Base-by-base conservation (phyloP, 2,888 invertebrate species). In the Lottia scabra region DNA sequence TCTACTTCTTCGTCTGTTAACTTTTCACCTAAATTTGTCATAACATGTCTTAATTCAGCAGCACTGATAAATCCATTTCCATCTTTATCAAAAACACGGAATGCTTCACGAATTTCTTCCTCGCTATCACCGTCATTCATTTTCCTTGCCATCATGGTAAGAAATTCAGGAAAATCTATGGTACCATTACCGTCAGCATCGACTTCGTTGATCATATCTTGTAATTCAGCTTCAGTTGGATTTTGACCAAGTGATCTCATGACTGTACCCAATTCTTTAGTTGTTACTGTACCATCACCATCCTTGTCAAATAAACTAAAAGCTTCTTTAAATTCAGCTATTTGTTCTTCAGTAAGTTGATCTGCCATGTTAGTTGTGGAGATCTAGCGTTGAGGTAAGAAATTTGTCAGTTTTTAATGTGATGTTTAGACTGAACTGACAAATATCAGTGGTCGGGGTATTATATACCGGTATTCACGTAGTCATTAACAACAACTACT, bases 121-220 rank as follows among this genome's bases (percentile, higher is more conserved):
- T 98, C 98, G 91, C 96, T 88, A 92, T 99, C 98, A 84, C 98
- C 98, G 92, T 99, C 98, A 92, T 98, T 98, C 98, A 98, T 98
- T 93, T 98, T 99, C 90, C 98, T 94, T 89, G 98, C 98, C 98
- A 99, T 99, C 98, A 99, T 98, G 90, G 98, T 98, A 89, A 99
- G 93, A 93, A 99, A 98, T 92, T 99, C 99, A 87, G 98, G 97
- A 92, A 99, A 99, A 92, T 98, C 98, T 92, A 99, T 98, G 91
- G 98, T 98, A 89, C 98, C 98, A 92, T 98, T 98, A 90, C 91
- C 91, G 80, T 97, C 96, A 86, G 96, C 96, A 92, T 99, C 98
- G 88, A 99, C 98, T 93, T 99, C 98, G 92, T 99, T 99, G 93
- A 99, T 99, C 98, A 99, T 98, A 91, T 99, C 98, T 92, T 98